Percentiles rank a stretch among this genome's conserved stretches.
Evolutionary conservation across 2,888 invertebrate genomes (phyloP).

Genomic region (Fragum fragum): DNA sequence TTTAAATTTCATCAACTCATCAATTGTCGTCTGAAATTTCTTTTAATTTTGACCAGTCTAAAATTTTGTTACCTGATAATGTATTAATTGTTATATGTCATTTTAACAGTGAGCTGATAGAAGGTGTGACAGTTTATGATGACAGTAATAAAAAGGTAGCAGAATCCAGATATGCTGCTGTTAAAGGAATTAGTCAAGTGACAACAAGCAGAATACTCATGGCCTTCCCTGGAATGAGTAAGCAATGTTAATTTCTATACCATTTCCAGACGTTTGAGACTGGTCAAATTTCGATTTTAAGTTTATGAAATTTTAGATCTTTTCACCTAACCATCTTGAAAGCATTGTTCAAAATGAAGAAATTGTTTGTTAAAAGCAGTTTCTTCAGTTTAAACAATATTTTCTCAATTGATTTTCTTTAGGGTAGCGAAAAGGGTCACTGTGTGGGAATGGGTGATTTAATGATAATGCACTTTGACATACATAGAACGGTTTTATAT

Average conservation of each 20-base stretch:
- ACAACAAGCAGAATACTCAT: constrained; percentile 95
- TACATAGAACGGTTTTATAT: too few species aligned
- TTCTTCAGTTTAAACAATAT: background rate
- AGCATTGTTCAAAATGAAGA: background rate
- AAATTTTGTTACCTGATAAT: too few species aligned
- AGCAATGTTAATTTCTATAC: constrained; percentile 63
- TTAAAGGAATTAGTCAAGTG: constrained; percentile 95
- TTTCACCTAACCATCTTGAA: background rate
- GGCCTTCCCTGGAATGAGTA: constrained; percentile 93
- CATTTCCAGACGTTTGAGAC: background rate
- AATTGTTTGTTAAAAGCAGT: background rate
- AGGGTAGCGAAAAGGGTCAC: too few species aligned
- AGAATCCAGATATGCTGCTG: constrained; percentile 90
- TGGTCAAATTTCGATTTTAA: too few species aligned
- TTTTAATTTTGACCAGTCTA: too few species aligned
- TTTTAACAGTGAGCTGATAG: constrained; percentile 92
- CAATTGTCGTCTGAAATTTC: too few species aligned
- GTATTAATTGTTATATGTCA: too few species aligned
- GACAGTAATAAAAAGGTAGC: constrained; percentile 91
- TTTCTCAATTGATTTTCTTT: background rate
- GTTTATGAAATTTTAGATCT: too few species aligned
- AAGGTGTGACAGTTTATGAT: constrained; percentile 94
- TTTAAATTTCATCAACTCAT: too few species aligned
- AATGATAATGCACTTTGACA: too few species aligned
- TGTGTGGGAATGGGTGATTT: too few species aligned